Conservation (phyloP, 2,797 vertebrate species). For the Pyrocephalus nanus region DNA sequence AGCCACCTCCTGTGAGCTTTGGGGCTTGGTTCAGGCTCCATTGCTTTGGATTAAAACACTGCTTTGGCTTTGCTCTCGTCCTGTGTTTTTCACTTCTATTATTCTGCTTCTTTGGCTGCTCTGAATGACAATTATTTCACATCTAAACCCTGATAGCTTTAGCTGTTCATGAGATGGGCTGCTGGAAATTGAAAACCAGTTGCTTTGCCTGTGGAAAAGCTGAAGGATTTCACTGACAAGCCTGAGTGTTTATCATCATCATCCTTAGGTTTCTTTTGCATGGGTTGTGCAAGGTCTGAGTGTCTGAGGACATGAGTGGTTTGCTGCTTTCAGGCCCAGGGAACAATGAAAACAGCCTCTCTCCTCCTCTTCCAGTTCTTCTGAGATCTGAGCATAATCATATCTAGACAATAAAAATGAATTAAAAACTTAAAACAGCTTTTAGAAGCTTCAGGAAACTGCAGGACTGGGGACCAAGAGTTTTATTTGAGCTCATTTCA, state of each 20-base stretch:
- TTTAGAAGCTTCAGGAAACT: not conserved
- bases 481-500: not conserved
- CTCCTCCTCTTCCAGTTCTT: not conserved
- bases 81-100: not conserved
- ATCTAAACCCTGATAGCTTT: slow-evolving; percentile 1
- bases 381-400: not conserved
- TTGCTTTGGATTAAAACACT: not conserved
- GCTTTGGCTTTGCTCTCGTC: not conserved
- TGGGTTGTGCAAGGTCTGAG: not conserved
- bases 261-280: not conserved
- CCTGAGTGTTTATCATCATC: not conserved
- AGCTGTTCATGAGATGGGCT: not conserved
- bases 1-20: not conserved
- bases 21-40: not conserved
- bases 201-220: not conserved
- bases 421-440: not conserved
- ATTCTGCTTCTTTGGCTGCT: not conserved
- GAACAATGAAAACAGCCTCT: not conserved
- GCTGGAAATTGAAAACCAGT: slow-evolving; percentile 15
- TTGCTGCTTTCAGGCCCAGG: not conserved
- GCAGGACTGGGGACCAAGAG: not conserved
- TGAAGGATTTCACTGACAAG: slow-evolving; percentile 5
- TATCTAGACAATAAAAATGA: not conserved
- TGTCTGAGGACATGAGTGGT: not conserved
- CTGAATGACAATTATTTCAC: not conserved